Conservation (phyloP, 2,113 vertebrate species). For the Oceanites oceanicus region DNA sequence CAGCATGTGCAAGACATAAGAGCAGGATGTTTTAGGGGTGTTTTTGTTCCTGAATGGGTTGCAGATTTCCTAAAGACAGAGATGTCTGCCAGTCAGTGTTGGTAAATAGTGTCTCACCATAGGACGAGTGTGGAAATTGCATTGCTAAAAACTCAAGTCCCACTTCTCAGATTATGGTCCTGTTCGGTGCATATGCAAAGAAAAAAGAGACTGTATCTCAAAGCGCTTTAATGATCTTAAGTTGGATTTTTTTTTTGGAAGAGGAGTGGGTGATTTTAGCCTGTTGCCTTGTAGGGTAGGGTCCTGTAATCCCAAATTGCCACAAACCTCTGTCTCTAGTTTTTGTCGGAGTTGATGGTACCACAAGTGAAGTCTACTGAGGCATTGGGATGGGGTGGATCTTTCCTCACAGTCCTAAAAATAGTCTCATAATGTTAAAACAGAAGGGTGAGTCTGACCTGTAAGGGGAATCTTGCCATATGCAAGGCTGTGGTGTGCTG, state of each 20-base stretch:
- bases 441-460: neutral
- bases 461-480: neutral
- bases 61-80: neutral
- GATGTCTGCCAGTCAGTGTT: neutral
- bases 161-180: neutral
- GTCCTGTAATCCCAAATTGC: neutral
- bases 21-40: neutral
- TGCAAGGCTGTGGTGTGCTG: neutral
- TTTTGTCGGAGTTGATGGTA: neutral
- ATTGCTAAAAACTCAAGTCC: neutral
- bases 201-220: neutral
- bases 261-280: neutral
- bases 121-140: neutral
- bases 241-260: neutral
- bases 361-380: neutral
- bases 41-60: neutral
- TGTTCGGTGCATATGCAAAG: neutral
- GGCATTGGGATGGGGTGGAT: neutral
- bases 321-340: neutral
- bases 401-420: neutral
- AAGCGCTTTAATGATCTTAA: accelerated
- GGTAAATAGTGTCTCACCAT: neutral
- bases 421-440: neutral
- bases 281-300: accelerated
- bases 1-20: neutral